phyloP scores from a whole-genome alignment of 1,140 invertebrate genomes.

The Leguminivora glycinivorella region DNA sequence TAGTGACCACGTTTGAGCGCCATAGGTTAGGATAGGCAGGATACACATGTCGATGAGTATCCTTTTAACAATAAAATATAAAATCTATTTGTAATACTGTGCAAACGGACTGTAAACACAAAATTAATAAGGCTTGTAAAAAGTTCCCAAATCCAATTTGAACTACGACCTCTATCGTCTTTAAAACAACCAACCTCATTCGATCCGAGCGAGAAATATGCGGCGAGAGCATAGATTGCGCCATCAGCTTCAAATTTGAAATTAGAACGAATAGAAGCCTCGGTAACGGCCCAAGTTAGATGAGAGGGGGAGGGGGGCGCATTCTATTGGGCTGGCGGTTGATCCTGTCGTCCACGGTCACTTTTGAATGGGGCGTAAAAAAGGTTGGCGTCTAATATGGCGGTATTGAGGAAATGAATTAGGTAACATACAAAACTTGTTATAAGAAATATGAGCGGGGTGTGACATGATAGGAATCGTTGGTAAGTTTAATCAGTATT shows the following conservation, averaged over 20 bases:
- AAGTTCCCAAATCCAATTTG: background rate
- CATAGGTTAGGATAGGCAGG: no score
- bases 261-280: constrained; percentile 76
- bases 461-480: background rate
- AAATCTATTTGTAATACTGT: background rate
- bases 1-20: no score
- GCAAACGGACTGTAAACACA: background rate
- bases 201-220: constrained; percentile 19
- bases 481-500: no score
- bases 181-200: constrained; percentile 13
- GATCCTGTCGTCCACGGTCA: constrained; percentile 54
- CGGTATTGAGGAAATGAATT: background rate
- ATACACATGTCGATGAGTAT: no score
- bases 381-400: constrained; percentile 32
- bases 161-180: background rate
- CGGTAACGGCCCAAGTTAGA: constrained; percentile 76
- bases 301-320: constrained; percentile 56
- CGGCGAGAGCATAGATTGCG: constrained; percentile 51
- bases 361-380: constrained; percentile 57
- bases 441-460: background rate
- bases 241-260: constrained; percentile 76
- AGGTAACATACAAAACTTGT: background rate
- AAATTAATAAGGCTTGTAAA: background rate
- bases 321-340: constrained; percentile 39
- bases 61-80: background rate